phyloP scores from a whole-genome alignment of 64 coral and sea anemone genomes.

The Actinia equina region DNA sequence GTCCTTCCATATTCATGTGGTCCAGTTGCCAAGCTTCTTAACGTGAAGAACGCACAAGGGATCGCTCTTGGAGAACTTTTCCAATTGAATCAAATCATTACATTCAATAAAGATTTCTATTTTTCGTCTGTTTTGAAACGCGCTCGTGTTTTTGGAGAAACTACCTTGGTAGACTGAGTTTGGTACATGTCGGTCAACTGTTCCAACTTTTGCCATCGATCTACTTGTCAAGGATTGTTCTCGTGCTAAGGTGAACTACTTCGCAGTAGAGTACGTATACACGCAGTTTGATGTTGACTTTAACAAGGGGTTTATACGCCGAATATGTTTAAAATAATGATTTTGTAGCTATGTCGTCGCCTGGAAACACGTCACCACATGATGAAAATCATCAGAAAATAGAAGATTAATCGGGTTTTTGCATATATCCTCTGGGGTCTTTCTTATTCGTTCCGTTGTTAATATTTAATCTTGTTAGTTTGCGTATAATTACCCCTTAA shows the following conservation, averaged over 20 bases:
- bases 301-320: not conserved
- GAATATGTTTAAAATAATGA: not conserved
- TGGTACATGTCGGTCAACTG: not conserved
- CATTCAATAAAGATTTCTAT: slow-evolving; percentile 70
- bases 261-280: not conserved
- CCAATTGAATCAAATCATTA: slow-evolving; percentile 74
- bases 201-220: slow-evolving; percentile 15
- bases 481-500: not conserved
- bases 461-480: not conserved
- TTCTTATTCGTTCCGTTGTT: not conserved
- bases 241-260: too few relatives aligned
- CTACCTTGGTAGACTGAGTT: not conserved
- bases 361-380: not conserved
- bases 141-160: slow-evolving; percentile 4
- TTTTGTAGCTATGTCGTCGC: not conserved
- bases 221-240: too few relatives aligned
- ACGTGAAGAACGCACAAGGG: slow-evolving; percentile 84
- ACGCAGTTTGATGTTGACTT: not conserved
- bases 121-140: slow-evolving; percentile 69
- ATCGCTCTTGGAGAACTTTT: slow-evolving; percentile 77
- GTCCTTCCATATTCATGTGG: slow-evolving; percentile 88
- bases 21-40: slow-evolving; percentile 82
- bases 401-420: not conserved
- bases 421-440: not conserved
- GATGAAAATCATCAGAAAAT: not conserved